phyloP scores from a whole-genome alignment of 2,797 vertebrate genomes.

The Argyrosomus regius region DNA sequence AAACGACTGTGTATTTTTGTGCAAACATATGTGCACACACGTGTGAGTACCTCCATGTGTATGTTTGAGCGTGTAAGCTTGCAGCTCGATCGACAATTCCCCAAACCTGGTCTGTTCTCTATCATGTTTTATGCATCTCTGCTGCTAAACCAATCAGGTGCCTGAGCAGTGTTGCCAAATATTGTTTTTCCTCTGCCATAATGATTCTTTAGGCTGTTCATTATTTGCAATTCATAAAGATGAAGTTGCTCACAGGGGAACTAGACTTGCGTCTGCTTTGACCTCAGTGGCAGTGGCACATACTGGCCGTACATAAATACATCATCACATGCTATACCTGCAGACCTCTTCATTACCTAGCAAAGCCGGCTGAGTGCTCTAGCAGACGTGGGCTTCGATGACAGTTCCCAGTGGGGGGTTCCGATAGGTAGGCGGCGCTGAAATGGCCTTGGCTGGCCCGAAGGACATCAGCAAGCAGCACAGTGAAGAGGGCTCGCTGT shows the following conservation, averaged over 20 bases:
- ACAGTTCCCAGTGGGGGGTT: constrained; percentile 73
- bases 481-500: constrained; percentile 46
- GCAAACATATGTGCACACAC: constrained; percentile 36
- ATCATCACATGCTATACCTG: constrained; percentile 78
- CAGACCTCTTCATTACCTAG: constrained; percentile 67
- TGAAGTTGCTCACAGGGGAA: constrained; percentile 66
- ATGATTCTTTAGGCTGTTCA: constrained; percentile 79
- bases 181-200: constrained; percentile 73
- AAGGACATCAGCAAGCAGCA: constrained; percentile 65
- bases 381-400: constrained; percentile 77
- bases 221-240: constrained; percentile 81
- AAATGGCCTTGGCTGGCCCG: constrained; percentile 73
- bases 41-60: constrained; percentile 16
- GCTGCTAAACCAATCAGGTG: constrained; percentile 81
- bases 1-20: constrained; percentile 48
- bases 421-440: constrained; percentile 68
- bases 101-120: constrained; percentile 67
- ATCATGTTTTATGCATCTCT: constrained; percentile 73
- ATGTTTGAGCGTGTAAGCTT: constrained; percentile 18
- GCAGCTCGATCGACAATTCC: constrained; percentile 59
- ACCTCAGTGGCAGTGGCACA: constrained; percentile 67
- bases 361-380: constrained; percentile 66
- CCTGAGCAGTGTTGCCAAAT: constrained; percentile 69
- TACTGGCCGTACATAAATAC: constrained; percentile 74
- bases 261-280: constrained; percentile 56